These are phyloP conservation scores for Watsonalla cultraria DNA, from an alignment of 2,888 invertebrate genomes.

Conservation along the genomic window DNA sequence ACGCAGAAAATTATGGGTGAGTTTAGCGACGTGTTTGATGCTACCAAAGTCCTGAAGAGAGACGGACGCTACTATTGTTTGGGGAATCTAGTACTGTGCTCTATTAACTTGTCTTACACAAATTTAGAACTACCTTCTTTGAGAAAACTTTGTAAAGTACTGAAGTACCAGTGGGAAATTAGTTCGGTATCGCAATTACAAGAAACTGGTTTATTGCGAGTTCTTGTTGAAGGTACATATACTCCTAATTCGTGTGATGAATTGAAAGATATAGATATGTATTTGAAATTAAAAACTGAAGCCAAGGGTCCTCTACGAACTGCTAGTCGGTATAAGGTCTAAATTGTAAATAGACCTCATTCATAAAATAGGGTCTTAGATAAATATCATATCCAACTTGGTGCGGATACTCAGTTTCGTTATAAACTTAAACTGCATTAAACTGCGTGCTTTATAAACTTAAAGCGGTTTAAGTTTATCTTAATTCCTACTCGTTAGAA, in stretches of 20 bases:
- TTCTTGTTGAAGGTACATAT: conserved; percentile 42
- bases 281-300: conserved; percentile 18
- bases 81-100: conserved; percentile 45
- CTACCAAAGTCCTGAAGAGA: conserved; percentile 14
- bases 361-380: too few species aligned
- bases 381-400: too few species aligned
- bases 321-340: not conserved
- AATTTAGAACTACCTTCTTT: conserved; percentile 29
- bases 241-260: conserved; percentile 31
- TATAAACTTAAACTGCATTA: too few species aligned
- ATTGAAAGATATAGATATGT: conserved; percentile 24
- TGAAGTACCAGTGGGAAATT: conserved; percentile 33
- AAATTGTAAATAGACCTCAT: too few species aligned
- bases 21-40: conserved; percentile 29
- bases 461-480: too few species aligned
- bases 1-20: conserved; percentile 24
- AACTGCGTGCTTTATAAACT: too few species aligned
- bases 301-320: not conserved
- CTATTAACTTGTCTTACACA: conserved; percentile 48
- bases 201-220: conserved; percentile 34
- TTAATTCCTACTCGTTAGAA: too few species aligned
- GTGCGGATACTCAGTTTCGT: too few species aligned
- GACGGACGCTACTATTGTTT: conserved; percentile 20
- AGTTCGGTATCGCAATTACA: conserved; percentile 4
- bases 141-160: conserved; percentile 26